Evolutionary conservation across 2,113 vertebrate genomes (phyloP).

Genomic region (Lasiurus borealis): DNA sequence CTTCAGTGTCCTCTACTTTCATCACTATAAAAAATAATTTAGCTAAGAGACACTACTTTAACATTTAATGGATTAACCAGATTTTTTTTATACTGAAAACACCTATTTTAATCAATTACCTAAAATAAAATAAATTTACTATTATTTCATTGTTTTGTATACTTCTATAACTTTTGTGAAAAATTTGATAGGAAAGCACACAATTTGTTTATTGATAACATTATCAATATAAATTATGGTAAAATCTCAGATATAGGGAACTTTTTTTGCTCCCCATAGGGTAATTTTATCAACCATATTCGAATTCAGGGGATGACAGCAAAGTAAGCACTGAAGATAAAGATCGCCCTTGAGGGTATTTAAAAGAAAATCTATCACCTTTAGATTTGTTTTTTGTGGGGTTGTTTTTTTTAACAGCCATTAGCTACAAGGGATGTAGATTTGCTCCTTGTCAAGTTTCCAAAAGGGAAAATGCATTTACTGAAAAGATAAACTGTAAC

Average conservation of each 20-base stretch:
- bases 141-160: not conserved
- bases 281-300: conserved; percentile 70
- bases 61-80: not conserved
- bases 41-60: not conserved
- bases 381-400: conserved; percentile 16
- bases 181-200: not conserved
- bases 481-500: conserved; percentile 83
- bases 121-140: not conserved
- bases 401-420: conserved; percentile 52
- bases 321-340: conserved; percentile 76
- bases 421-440: conserved; percentile 77
- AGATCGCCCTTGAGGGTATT: conserved; percentile 81
- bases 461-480: conserved; percentile 81
- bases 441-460: conserved; percentile 83
- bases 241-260: not conserved
- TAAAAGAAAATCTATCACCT: conserved; percentile 84
- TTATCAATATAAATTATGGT: conserved; percentile 20
- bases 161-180: not conserved
- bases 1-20: no score
- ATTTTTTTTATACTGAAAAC: conserved; percentile 19
- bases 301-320: conserved; percentile 76
- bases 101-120: not conserved
- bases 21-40: conserved; percentile 53
- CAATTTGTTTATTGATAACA: not conserved
- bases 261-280: not conserved